Evolutionary conservation across 2,888 invertebrate species (phyloP).

Genomic region (Eupeodes luniger): DNA sequence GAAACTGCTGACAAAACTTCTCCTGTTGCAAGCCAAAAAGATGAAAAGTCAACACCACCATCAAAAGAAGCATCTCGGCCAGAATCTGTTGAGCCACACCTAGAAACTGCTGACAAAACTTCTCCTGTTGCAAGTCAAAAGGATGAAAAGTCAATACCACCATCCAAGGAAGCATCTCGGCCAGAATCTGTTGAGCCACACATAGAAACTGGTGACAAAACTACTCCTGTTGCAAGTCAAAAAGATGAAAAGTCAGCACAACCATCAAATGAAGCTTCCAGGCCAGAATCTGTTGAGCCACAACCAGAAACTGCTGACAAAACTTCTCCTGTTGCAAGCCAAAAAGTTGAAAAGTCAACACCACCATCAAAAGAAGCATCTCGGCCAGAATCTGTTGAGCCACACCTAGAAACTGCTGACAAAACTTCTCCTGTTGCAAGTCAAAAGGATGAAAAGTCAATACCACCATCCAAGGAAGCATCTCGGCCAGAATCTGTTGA

Average conservation of each 20-base stretch:
- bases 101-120: constrained; percentile 10
- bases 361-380: constrained; percentile 40
- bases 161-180: constrained; percentile 58
- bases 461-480: constrained; percentile 71
- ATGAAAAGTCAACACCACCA: background rate
- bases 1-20: background rate
- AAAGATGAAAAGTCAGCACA: constrained; percentile 33
- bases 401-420: background rate
- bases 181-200: constrained; percentile 66
- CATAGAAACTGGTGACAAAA: background rate
- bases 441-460: constrained; percentile 3
- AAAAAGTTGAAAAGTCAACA: constrained; percentile 57
- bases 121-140: constrained; percentile 44
- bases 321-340: constrained; percentile 61
- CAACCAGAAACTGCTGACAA: background rate
- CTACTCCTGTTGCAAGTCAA: constrained; percentile 18
- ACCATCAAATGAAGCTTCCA: constrained; percentile 49
- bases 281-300: constrained; percentile 32
- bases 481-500: constrained; percentile 78
- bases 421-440: constrained; percentile 6
- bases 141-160: constrained; percentile 68
- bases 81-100: constrained; percentile 39
- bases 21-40: background rate
- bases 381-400: constrained; percentile 57
- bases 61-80: background rate